These are phyloP conservation scores for Oostethus manadensis DNA, from an alignment of 2,113 vertebrate genomes.

Conservation along the genomic window DNA sequence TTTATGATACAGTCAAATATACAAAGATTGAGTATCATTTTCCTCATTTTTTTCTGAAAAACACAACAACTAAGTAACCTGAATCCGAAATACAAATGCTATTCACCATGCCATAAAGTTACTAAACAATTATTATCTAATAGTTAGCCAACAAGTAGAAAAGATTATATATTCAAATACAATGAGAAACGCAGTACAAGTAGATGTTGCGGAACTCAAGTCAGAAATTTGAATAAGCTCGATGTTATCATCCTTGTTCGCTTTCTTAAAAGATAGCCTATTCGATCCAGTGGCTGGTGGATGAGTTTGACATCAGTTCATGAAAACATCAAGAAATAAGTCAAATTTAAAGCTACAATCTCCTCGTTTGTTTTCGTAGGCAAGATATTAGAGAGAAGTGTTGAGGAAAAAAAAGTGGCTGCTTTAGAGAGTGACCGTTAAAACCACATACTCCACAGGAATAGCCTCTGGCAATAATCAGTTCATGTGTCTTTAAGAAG, in stretches of 20 bases:
- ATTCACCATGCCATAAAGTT: slow-evolving; percentile 99
- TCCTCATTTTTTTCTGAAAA: slow-evolving; percentile 78
- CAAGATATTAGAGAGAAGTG: slow-evolving; percentile 65
- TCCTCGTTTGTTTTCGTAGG: slow-evolving; percentile 79
- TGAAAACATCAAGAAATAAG: slow-evolving; percentile 90
- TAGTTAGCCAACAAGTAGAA: slow-evolving; percentile 99
- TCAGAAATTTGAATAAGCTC: slow-evolving; percentile 87
- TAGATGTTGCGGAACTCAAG: slow-evolving; percentile 97
- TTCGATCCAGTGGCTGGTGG: slow-evolving; percentile 94
- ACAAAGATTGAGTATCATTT: slow-evolving; percentile 91
- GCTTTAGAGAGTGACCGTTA: slow-evolving; percentile 61
- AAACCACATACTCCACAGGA: slow-evolving; percentile 65
- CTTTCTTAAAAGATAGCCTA: slow-evolving; percentile 52
- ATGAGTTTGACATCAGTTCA: slow-evolving; percentile 81
- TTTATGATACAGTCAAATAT: slow-evolving; percentile 99
- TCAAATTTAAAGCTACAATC: slow-evolving; percentile 98
- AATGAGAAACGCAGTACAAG: slow-evolving; percentile 96
- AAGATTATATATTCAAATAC: slow-evolving; percentile 99
- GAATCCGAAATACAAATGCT: slow-evolving; percentile 98
- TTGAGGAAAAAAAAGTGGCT: slow-evolving; percentile 54
- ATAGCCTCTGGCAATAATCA: slow-evolving; percentile 58
- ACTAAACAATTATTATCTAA: slow-evolving; percentile 98
- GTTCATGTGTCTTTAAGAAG: slow-evolving; percentile 96
- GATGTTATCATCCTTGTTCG: slow-evolving; percentile 61
- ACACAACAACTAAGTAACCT: slow-evolving; percentile 99